A percentile compares a stretch with the other conserved stretches of the same genome.
Conservation (phyloP, 1,140 invertebrate genomes). For the Conus ventricosus region DNA sequence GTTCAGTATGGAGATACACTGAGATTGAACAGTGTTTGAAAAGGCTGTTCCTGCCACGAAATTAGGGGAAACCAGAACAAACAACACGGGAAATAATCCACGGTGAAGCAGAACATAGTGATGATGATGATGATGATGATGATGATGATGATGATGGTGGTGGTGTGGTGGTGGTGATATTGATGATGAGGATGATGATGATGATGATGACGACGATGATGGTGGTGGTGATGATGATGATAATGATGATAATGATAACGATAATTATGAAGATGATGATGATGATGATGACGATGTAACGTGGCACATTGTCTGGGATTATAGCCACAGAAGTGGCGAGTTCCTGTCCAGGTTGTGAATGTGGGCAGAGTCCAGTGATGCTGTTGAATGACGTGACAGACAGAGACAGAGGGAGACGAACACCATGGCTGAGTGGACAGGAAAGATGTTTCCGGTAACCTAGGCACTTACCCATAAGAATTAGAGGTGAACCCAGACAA, state of each 20-base stretch:
- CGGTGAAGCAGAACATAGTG: too few species aligned
- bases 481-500: too few species aligned
- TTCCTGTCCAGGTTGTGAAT: too few species aligned
- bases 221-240: slow-evolving; percentile 14
- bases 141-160: neutral
- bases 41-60: slow-evolving; percentile 25
- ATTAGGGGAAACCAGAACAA: neutral
- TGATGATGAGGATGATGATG: neutral
- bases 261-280: neutral
- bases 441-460: too few species aligned
- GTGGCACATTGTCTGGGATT: neutral
- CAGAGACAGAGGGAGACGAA: neutral
- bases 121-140: neutral
- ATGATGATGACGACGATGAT: neutral
- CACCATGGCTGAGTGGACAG: too few species aligned
- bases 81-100: neutral
- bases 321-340: too few species aligned
- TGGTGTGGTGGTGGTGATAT: neutral
- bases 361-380: too few species aligned
- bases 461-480: too few species aligned
- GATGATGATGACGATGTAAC: neutral
- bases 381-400: neutral
- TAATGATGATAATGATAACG: neutral
- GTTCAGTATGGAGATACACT: neutral
- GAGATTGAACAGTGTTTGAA: slow-evolving; percentile 48